Conservation (phyloP, 2,888 invertebrate species). For the Lamellibrachia columna region DNA sequence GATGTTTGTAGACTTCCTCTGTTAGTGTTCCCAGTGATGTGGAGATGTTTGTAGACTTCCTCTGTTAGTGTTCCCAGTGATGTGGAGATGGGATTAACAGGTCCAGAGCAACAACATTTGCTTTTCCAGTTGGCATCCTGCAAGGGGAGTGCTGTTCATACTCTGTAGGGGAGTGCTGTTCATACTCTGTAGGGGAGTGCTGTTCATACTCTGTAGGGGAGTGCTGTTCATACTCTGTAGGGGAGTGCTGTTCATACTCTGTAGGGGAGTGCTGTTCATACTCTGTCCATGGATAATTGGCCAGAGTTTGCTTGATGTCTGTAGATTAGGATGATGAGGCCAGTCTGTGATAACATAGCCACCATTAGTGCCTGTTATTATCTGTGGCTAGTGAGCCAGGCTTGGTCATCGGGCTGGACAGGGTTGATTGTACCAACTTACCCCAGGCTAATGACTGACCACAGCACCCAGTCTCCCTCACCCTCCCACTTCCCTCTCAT, state of each 20-base stretch:
- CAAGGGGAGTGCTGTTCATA: neutral
- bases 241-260: neutral
- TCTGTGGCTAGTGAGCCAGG: neutral
- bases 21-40: neutral
- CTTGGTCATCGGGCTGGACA: constrained; percentile 2
- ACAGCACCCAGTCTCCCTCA: neutral
- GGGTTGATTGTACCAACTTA: constrained; percentile 9
- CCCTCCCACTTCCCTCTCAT: neutral
- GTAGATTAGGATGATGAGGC: constrained; percentile 5
- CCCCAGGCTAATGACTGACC: neutral
- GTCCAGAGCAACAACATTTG: neutral
- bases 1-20: neutral
- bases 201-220: neutral
- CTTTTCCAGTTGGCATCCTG: neutral
- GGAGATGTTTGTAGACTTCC: neutral
- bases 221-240: neutral
- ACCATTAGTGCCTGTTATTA: constrained; percentile 12
- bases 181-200: neutral
- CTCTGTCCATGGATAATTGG: neutral
- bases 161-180: no score
- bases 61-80: neutral
- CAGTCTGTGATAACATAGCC: neutral
- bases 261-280: neutral
- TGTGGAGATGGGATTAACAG: neutral
- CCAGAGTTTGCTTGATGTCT: neutral